phyloP scores from a whole-genome alignment of 2,888 invertebrate species.

The Cephus rjabovi region DNA sequence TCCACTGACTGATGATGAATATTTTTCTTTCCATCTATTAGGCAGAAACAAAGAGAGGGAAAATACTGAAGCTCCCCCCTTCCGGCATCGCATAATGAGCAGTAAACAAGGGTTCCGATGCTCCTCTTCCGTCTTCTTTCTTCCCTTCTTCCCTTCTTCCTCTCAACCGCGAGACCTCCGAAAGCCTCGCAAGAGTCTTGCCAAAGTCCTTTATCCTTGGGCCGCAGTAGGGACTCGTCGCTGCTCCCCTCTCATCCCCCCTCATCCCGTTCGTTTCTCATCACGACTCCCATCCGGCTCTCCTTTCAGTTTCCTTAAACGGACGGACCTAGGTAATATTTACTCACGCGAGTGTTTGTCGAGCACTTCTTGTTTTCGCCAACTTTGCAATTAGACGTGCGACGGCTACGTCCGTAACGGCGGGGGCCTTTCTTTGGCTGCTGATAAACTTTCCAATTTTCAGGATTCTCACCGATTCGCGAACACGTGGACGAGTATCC shows the following conservation, averaged over 20 bases:
- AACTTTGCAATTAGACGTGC: constrained; percentile 59
- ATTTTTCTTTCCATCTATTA: constrained; percentile 8
- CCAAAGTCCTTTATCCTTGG: neutral
- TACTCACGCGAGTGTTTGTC: constrained; percentile 56
- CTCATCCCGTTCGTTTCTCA: constrained; percentile 17
- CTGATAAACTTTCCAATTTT: constrained; percentile 30
- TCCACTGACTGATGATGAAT: too few species aligned
- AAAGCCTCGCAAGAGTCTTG: too few species aligned
- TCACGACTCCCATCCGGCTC: constrained; percentile 14
- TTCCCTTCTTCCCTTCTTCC: constrained; percentile 28
- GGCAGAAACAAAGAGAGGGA: constrained; percentile 5
- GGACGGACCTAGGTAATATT: constrained; percentile 54
- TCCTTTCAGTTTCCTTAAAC: constrained; percentile 30
- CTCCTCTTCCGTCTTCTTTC: constrained; percentile 23
- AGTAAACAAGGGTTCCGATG: constrained; percentile 55
- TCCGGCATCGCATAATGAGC: constrained; percentile 56
- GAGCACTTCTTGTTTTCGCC: constrained; percentile 59
- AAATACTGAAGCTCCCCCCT: constrained; percentile 34
- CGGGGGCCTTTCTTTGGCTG: neutral
- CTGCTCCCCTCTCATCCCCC: constrained; percentile 17
- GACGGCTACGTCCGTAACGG: neutral
- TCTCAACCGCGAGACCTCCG: constrained; percentile 11
- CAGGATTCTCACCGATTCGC: constrained; percentile 25
- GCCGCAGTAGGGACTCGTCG: constrained; percentile 25
- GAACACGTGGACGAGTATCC: too few species aligned